Base-by-base conservation (phyloP, 2,888 invertebrate genomes). In the Melanotus villosus region DNA sequence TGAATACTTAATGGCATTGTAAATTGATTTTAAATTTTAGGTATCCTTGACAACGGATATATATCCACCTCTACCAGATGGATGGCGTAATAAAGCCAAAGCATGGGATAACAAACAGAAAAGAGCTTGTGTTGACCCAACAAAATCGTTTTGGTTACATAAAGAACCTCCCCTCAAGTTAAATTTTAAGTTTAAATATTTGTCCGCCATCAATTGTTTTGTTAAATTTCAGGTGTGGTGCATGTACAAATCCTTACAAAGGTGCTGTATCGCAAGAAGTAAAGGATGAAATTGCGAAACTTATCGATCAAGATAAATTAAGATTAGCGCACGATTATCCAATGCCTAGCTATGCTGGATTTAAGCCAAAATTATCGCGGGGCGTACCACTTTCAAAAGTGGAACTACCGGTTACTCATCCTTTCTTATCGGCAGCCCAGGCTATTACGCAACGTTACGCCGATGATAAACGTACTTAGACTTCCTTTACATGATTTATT, bases 41-140 rank as follows among this genome's bases (percentile, higher is more conserved):
- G 50, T 73, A 9, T 47, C 54, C 30, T 47, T 65, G 23, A 21
- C 45, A 6, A 58, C 58, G 12, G 64, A 75, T 36, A 6, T 64
- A 10, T 58, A 64, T 45, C 58, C 73, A 60, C 56, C 81, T 12
- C 59, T 84, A 45, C 79, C 80, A 14, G 75, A 75, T 26, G 75
- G 71, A 18, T 78, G 73, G 54, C 70, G 78, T 18, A 71, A 72
- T 21, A 73, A 58, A n/a, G 80, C 78, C 2, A 81, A 75, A 75
- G 70, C 75, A 21, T 86, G 85, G 85, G 84, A 85, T 63, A 75
- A 76, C 45, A 56, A 77, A 57, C 85, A 85, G 76, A 73, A 68
- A 6, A 79, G 83, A 64, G 78, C 73, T 2, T 75, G 69, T 43
- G 79, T 83, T 1, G 82, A 84, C 74, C 79, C 80, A 0, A 82